Evolutionary conservation across 2,888 invertebrate species (phyloP).

Genomic region (Morinoia aosen): DNA sequence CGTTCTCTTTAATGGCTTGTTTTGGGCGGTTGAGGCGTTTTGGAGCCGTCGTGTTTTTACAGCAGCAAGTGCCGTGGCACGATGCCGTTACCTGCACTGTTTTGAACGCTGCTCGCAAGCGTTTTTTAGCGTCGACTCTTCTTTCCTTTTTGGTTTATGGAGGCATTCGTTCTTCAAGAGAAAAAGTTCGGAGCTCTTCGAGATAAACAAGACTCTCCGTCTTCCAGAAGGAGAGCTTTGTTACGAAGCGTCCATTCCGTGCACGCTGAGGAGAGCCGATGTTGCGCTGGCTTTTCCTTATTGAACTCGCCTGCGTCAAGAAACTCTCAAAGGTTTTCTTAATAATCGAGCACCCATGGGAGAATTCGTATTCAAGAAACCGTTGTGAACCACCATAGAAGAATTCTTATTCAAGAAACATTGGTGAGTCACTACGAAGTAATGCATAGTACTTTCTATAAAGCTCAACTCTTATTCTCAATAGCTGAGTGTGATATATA

Average conservation of each 20-base stretch:
- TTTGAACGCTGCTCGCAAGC: slow-evolving; percentile 5
- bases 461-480: too few relatives aligned
- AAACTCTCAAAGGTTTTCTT: background rate
- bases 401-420: too few relatives aligned
- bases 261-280: background rate
- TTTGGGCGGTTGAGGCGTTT: background rate
- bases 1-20: background rate
- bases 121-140: slow-evolving; percentile 7
- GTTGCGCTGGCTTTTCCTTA: background rate
- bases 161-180: slow-evolving; percentile 14
- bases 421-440: too few relatives aligned
- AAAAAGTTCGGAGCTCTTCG: slow-evolving; percentile 22
- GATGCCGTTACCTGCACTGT: background rate
- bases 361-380: too few relatives aligned
- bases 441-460: too few relatives aligned
- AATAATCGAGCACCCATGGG: background rate
- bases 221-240: slow-evolving; percentile 21
- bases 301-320: background rate
- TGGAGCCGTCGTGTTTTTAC: background rate
- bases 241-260: background rate
- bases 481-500: too few relatives aligned
- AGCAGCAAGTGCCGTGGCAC: background rate
- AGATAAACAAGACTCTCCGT: slow-evolving; percentile 28
- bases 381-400: too few relatives aligned
- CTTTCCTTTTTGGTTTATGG: slow-evolving; percentile 34